phyloP scores from a whole-genome alignment of 2,113 vertebrate genomes.

The Grallaria varia region DNA sequence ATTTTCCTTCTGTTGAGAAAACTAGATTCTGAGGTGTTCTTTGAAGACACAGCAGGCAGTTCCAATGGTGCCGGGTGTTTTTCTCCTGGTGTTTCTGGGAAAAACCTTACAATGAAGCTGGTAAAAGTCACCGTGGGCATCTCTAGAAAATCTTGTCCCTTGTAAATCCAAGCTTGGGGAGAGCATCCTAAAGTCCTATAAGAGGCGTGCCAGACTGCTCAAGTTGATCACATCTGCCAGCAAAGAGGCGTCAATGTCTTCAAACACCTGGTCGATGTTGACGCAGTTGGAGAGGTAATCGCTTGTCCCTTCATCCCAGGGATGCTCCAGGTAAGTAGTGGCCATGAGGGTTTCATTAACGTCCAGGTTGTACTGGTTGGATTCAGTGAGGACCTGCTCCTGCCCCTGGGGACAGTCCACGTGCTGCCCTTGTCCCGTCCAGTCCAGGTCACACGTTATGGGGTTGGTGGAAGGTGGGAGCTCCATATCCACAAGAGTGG shows the following conservation, averaged over 20 bases:
- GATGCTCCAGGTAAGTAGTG: slow-evolving; percentile 87
- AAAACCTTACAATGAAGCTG: background rate
- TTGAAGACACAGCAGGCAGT: background rate
- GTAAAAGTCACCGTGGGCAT: background rate
- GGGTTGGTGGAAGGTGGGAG: slow-evolving; percentile 79
- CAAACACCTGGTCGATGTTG: slow-evolving; percentile 84
- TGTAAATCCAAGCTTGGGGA: background rate
- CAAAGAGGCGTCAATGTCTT: slow-evolving; percentile 75
- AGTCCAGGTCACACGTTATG: slow-evolving; percentile 69
- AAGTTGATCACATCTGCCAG: slow-evolving; percentile 74
- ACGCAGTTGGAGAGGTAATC: slow-evolving; percentile 81
- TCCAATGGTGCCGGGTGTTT: background rate
- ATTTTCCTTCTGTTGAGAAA: slow-evolving; percentile 24
- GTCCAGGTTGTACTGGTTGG: slow-evolving; percentile 77
- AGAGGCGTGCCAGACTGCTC: slow-evolving; percentile 78
- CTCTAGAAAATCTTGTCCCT: slow-evolving; percentile 18
- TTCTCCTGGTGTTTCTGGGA: background rate
- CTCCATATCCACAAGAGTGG: slow-evolving; percentile 76
- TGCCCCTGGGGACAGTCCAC: slow-evolving; percentile 61
- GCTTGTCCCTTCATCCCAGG: slow-evolving; percentile 82
- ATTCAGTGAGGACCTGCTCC: slow-evolving; percentile 62
- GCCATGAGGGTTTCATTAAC: slow-evolving; percentile 90
- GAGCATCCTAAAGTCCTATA: slow-evolving; percentile 66
- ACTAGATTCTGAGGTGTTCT: slow-evolving; percentile 4
- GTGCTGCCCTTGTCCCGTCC: slow-evolving; percentile 73